Evolutionary conservation across 2,888 invertebrate genomes (phyloP), one percentile per base, ranked within the genome.

Genomic region (Plutella xylostella): DNA sequence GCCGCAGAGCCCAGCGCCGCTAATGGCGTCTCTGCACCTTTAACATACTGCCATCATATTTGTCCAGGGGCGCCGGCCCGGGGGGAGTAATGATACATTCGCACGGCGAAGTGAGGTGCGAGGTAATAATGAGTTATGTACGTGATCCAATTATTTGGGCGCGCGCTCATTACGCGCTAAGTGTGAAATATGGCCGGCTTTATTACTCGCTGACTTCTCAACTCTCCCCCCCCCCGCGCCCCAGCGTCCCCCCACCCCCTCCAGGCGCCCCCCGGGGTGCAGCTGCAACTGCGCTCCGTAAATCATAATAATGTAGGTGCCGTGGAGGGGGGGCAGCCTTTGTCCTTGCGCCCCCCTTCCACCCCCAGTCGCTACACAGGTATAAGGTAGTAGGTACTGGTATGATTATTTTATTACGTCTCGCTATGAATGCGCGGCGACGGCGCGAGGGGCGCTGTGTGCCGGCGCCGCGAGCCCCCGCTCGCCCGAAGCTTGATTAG

Each of bases 71-170:
- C 48, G 43, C 48, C 44, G 48, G 52, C 47, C 55, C 54, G 51
- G 52, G 52, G 54, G 60, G 47, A 65, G 74, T 76, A 77, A 79
- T 82, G 78, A 82, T 82, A 80, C 82, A 79, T 80, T 73, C 77
- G 72, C 63, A 57, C 56, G 56, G 65, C 72, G 68, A 68, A 75
- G 67, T 73, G 75, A 76, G 77, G 74, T 72, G 76, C 80, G 79
- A 82, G 77, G 78, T 85, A 84, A 84, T 85, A 84, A 85, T 85
- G 84, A 85, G 75, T 83, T 84, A 85, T 85, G 82, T 84, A 85
- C 84, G 85, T 85, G 85, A 85, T 85, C 85, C 84, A 84, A 85
- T 85, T 85, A 85, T 85, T 85, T 84, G 76, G 84, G 82, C 77
- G 79, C 79, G 74, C 77, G 77, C 80, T 84, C 84, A 84, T 85